A percentile compares a stretch with the other conserved stretches of the same genome.
phyloP scores from a whole-genome alignment of 2,888 invertebrate species.

The Timema podura region DNA sequence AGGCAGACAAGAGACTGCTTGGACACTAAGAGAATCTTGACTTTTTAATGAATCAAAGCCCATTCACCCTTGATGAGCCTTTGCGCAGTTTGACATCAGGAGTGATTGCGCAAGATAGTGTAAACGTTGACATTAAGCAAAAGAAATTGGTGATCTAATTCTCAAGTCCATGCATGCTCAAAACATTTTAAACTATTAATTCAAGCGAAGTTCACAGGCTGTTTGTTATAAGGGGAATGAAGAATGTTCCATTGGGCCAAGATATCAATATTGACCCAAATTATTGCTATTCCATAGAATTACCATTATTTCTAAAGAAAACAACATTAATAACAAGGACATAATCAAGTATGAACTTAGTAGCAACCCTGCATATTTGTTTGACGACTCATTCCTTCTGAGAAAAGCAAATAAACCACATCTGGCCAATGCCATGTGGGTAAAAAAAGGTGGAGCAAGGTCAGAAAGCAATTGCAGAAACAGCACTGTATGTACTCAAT shows the following conservation, averaged over 20 bases:
- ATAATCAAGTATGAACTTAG: not conserved
- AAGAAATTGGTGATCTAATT: not conserved
- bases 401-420: not conserved
- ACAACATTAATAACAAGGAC: not conserved
- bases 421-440: conserved; percentile 1
- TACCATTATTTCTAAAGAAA: not conserved
- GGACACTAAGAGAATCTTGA: not conserved
- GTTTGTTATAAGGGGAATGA: too few relatives aligned
- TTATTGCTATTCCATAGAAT: not conserved
- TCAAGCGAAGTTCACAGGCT: too few relatives aligned
- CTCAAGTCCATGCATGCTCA: not conserved
- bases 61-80: not conserved
- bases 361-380: conserved; percentile 4
- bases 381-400: not conserved
- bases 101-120: not conserved
- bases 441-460: not conserved
- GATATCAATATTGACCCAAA: not conserved
- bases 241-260: too few relatives aligned
- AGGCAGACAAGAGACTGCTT: not conserved
- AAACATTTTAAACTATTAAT: too few relatives aligned
- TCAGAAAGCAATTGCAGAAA: not conserved
- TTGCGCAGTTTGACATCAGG: conserved; percentile 1
- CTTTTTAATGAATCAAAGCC: not conserved
- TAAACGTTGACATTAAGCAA: not conserved
- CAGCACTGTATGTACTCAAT: not conserved